A percentile compares a stretch with the other conserved stretches of the same genome.
phyloP scores from a whole-genome alignment of 2,797 vertebrate species.

The Euthynnus affinis region DNA sequence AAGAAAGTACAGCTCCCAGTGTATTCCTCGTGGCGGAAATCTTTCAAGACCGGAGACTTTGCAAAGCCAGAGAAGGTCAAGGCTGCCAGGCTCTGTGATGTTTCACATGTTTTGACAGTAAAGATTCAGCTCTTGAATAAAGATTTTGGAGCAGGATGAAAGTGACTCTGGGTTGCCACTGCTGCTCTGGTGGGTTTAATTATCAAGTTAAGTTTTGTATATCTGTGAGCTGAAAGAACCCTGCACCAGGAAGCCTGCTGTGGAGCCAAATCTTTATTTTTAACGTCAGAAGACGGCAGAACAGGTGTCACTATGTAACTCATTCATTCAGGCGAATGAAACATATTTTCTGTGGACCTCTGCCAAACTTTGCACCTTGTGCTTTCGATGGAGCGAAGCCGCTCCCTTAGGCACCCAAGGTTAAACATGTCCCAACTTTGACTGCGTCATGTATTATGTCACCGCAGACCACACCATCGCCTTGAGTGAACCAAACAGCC shows the following conservation, averaged over 20 bases:
- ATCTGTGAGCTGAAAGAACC: not conserved
- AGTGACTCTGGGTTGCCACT: not conserved
- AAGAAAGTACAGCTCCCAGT: not conserved
- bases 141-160: not conserved
- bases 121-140: not conserved
- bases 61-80: not conserved
- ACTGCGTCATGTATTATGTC: slow-evolving; percentile 16
- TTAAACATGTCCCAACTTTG: slow-evolving; percentile 35
- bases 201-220: not conserved
- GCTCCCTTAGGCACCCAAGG: not conserved
- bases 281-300: not conserved
- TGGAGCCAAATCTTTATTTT: not conserved
- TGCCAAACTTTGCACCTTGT: slow-evolving; percentile 3
- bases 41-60: not conserved
- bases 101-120: not conserved
- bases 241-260: not conserved
- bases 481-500: slow-evolving; percentile 16
- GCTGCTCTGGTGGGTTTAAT: not conserved
- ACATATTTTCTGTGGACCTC: not conserved
- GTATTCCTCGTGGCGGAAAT: not conserved
- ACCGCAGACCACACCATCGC: slow-evolving; percentile 34
- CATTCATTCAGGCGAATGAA: not conserved
- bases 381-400: not conserved
- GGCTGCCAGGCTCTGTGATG: not conserved
- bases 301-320: not conserved